These are phyloP conservation scores for Ophion ventricosus DNA, from an alignment of 2,888 invertebrate genomes.

Conservation along the genomic window DNA sequence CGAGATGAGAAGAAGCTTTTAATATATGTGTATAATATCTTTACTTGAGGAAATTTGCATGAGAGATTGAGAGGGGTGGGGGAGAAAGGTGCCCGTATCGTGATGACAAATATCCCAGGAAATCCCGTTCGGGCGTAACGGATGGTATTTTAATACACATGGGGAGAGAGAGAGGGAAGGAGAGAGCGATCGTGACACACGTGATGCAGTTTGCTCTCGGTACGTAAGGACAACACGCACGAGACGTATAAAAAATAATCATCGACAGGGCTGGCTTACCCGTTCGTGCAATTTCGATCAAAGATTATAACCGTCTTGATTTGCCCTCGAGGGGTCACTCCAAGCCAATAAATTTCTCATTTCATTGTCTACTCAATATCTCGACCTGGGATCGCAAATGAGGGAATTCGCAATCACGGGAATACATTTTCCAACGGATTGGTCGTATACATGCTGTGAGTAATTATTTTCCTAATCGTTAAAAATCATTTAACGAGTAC, in stretches of 20 bases:
- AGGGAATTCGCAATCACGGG: slow-evolving; percentile 11
- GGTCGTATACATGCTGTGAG: background rate
- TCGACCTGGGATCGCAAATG: background rate
- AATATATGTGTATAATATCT: slow-evolving; percentile 16
- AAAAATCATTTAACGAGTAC: too few species aligned
- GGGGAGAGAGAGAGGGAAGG: slow-evolving; percentile 6
- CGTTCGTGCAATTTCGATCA: slow-evolving; percentile 22
- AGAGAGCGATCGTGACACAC: background rate
- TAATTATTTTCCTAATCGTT: too few species aligned
- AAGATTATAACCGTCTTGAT: slow-evolving; percentile 33
- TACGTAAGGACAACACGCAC: background rate
- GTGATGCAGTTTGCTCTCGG: slow-evolving; percentile 33
- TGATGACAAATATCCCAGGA: slow-evolving; percentile 70
- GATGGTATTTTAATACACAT: slow-evolving; percentile 63
- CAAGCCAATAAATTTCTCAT: slow-evolving; percentile 36
- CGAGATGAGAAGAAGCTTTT: slow-evolving; percentile 31
- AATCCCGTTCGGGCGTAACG: slow-evolving; percentile 68
- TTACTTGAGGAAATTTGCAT: slow-evolving; percentile 23
- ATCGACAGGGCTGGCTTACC: slow-evolving; percentile 18
- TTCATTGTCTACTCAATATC: slow-evolving; percentile 28
- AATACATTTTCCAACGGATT: slow-evolving; percentile 8
- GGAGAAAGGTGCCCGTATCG: slow-evolving; percentile 46
- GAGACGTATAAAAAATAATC: slow-evolving; percentile 5
- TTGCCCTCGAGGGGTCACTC: slow-evolving; percentile 4
- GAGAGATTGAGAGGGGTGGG: slow-evolving; percentile 10